A percentile compares a stretch with the other conserved stretches of the same genome.
Conservation (phyloP, 2,888 invertebrate genomes). For the Cheilosia variabilis region DNA sequence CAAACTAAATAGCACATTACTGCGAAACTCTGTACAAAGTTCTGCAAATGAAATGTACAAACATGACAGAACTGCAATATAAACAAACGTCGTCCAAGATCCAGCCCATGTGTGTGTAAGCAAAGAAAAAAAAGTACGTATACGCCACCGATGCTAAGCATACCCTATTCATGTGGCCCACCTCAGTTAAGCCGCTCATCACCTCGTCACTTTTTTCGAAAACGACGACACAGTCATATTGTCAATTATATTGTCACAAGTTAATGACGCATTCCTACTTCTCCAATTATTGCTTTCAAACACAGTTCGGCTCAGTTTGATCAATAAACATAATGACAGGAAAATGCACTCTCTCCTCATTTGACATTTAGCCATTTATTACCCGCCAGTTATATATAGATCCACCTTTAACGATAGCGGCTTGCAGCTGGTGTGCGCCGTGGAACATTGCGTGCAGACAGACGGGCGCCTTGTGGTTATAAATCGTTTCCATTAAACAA, state of each 20-base stretch:
- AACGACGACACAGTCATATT: neutral
- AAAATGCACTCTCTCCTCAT: slow-evolving; percentile 7
- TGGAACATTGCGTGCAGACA: slow-evolving; percentile 58
- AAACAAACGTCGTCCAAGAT: no score
- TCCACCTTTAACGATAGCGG: slow-evolving; percentile 13
- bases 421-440: neutral
- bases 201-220: neutral
- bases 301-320: neutral
- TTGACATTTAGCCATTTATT: slow-evolving; percentile 35
- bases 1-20: no score
- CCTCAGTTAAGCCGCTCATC: neutral
- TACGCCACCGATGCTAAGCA: neutral
- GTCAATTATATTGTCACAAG: neutral
- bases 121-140: neutral
- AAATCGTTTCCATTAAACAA: neutral
- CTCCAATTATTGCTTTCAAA: neutral
- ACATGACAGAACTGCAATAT: no score
- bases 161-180: neutral
- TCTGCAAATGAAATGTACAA: no score
- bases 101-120: no score
- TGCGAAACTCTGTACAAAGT: no score
- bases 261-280: no score
- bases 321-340: neutral
- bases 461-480: slow-evolving; percentile 24
- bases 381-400: no score